Evolutionary conservation across 2,113 vertebrate species (phyloP).

Genomic region (Pteropus alecto): DNA sequence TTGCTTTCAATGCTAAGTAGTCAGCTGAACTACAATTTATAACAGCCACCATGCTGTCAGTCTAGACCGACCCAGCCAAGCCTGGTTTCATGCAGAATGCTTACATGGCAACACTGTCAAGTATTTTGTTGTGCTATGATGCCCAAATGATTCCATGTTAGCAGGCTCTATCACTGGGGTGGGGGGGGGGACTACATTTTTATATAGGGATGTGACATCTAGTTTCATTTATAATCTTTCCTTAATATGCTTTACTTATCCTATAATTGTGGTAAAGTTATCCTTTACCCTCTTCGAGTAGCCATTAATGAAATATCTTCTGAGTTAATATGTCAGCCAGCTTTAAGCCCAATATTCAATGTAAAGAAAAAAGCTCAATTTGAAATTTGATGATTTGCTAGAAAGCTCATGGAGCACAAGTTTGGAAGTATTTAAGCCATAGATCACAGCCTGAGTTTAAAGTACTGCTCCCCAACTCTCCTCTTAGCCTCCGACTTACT

Average conservation of each 20-base stretch:
- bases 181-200: neutral
- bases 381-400: slow-evolving; percentile 8
- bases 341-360: neutral
- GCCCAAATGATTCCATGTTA: neutral
- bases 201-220: neutral
- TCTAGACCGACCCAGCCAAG: neutral
- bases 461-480: neutral
- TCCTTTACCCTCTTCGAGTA: neutral
- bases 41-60: neutral
- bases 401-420: neutral
- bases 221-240: slow-evolving; percentile 30
- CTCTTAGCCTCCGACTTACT: neutral
- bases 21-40: neutral
- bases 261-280: neutral
- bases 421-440: neutral
- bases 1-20: slow-evolving; percentile 12
- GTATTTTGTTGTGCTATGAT: neutral
- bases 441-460: neutral
- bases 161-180: neutral
- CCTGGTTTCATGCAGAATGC: neutral
- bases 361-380: slow-evolving; percentile 8
- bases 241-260: neutral
- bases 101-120: neutral
- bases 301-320: neutral
- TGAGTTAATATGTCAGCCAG: neutral